Evolutionary conservation across 2,113 vertebrate species (phyloP).

Genomic region (Coregonus clupeaformis): DNA sequence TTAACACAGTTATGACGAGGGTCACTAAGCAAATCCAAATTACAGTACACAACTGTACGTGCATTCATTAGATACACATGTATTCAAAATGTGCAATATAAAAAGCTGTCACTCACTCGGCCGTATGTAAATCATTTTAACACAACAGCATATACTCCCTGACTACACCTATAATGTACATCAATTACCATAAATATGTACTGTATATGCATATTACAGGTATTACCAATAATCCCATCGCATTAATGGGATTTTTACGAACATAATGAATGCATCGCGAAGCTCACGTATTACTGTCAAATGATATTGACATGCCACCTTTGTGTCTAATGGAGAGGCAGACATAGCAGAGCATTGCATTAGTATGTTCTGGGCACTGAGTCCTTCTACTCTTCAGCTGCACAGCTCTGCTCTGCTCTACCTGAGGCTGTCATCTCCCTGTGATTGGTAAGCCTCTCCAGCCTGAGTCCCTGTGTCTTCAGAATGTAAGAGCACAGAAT

Average conservation of each 20-base stretch:
- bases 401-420: conserved; percentile 18
- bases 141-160: not conserved
- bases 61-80: not conserved
- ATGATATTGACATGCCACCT: conserved; percentile 5
- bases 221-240: not conserved
- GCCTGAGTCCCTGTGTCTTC: conserved; percentile 34
- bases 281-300: not conserved
- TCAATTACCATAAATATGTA: not conserved
- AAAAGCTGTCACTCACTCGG: not conserved
- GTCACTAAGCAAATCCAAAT: conserved; percentile 65
- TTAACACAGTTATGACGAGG: conserved; percentile 68
- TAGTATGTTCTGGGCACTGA: conserved; percentile 29
- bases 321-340: not conserved
- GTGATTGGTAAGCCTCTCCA: conserved; percentile 38
- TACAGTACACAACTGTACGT: conserved; percentile 11
- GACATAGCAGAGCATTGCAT: conserved; percentile 25
- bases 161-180: not conserved
- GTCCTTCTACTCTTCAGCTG: conserved; percentile 21
- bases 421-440: conserved; percentile 23
- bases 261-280: not conserved
- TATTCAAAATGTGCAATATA: not conserved
- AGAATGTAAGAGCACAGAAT: conserved; percentile 39
- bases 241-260: not conserved
- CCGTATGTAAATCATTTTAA: not conserved
- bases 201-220: not conserved